A percentile compares a stretch with the other conserved stretches of the same genome.
phyloP scores from a whole-genome alignment of 2,888 invertebrate species.

The Euzophera pinguis region DNA sequence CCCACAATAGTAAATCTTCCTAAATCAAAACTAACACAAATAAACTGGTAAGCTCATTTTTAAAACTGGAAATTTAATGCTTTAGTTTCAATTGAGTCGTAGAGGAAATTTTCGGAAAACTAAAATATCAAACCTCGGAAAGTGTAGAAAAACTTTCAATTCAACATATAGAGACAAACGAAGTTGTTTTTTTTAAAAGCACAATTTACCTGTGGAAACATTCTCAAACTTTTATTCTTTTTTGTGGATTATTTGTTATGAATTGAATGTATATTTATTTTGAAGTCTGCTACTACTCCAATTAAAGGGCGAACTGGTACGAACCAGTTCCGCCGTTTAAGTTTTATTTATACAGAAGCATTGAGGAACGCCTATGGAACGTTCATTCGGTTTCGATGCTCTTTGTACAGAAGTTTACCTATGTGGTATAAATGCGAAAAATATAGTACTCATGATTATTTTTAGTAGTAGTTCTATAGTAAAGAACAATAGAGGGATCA shows the following conservation, averaged over 20 bases:
- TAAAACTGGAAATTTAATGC: neutral
- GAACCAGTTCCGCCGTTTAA: too few species aligned
- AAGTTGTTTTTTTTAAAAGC: neutral
- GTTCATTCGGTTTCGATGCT: too few species aligned
- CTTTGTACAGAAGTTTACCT: too few species aligned
- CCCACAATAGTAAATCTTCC: neutral
- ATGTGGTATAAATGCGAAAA: too few species aligned
- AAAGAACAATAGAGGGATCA: too few species aligned
- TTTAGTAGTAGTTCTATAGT: too few species aligned
- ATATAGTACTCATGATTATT: too few species aligned
- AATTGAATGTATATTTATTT: neutral
- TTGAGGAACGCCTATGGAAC: too few species aligned
- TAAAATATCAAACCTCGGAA: neutral
- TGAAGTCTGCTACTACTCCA: too few species aligned
- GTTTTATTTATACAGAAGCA: too few species aligned
- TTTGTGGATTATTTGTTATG: neutral
- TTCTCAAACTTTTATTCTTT: neutral
- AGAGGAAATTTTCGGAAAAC: neutral
- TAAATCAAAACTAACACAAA: neutral
- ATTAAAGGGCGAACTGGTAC: too few species aligned
- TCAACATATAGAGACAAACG: neutral
- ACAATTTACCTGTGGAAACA: neutral
- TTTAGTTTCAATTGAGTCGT: neutral
- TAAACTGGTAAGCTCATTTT: neutral
- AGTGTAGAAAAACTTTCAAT: conserved; percentile 3